phyloP scores from a whole-genome alignment of 2,797 vertebrate genomes.

The Alcedo atthis region DNA sequence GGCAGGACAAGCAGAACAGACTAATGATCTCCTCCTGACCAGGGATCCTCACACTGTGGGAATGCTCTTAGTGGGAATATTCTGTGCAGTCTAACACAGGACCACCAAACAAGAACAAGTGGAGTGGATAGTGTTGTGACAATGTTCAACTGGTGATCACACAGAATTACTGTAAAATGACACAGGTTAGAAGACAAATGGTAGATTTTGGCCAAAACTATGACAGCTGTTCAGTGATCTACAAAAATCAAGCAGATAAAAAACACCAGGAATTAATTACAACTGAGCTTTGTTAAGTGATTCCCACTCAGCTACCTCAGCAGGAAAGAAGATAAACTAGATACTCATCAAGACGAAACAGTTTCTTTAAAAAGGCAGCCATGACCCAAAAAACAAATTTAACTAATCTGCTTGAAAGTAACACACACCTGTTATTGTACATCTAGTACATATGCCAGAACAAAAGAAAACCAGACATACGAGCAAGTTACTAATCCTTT shows the following conservation, averaged over 20 bases:
- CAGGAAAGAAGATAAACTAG: background rate
- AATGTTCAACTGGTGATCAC: background rate
- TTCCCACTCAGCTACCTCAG: background rate
- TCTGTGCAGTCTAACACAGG: background rate
- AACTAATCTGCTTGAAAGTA: background rate
- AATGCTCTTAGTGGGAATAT: background rate
- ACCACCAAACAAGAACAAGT: background rate
- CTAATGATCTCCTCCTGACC: background rate
- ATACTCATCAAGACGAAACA: accelerated
- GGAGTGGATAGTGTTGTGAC: background rate
- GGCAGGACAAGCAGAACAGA: background rate
- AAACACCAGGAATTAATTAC: background rate
- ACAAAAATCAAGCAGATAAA: background rate
- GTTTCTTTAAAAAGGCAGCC: background rate
- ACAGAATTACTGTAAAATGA: background rate
- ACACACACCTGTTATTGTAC: background rate
- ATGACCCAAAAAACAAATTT: background rate
- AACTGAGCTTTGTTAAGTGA: background rate
- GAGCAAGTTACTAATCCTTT: background rate
- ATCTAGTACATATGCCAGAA: background rate
- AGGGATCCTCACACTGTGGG: background rate
- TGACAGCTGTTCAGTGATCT: background rate
- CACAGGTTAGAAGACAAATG: background rate
- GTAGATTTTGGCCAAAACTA: background rate
- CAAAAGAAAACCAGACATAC: background rate